phyloP scores from a whole-genome alignment of 2,888 invertebrate species.

The Temnothorax rugatulus region DNA sequence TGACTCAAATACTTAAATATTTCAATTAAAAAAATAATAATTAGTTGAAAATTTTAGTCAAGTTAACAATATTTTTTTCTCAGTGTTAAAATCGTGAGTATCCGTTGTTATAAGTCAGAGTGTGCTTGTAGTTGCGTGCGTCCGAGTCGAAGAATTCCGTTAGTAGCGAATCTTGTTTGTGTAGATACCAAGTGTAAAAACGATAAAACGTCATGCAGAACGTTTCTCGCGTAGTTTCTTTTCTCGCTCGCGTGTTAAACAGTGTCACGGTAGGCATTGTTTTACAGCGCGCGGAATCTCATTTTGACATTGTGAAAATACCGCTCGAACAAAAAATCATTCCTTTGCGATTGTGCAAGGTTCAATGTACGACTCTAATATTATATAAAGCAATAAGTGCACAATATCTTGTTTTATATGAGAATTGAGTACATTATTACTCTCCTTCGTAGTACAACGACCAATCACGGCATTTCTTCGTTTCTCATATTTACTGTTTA shows the following conservation, averaged over 20 bases:
- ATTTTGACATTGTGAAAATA: conserved; percentile 9
- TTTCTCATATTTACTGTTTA: conserved; percentile 53
- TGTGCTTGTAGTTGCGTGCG: conserved; percentile 13
- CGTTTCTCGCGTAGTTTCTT: neutral
- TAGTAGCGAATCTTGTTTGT: conserved; percentile 38
- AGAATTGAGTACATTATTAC: conserved; percentile 19
- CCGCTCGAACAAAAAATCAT: conserved; percentile 49
- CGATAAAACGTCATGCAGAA: neutral
- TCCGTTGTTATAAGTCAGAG: conserved; percentile 52
- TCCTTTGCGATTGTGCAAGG: conserved; percentile 46
- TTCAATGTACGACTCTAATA: conserved; percentile 44
- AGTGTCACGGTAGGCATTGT: neutral
- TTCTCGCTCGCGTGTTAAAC: neutral
- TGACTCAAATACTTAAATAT: too few relatives aligned
- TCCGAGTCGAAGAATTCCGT: conserved; percentile 35
- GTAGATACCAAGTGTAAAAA: conserved; percentile 9
- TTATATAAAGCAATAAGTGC: conserved; percentile 47
- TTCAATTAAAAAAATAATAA: too few relatives aligned
- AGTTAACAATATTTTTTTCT: too few relatives aligned
- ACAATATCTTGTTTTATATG: conserved; percentile 36
- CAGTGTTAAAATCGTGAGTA: conserved; percentile 27
- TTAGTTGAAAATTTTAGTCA: too few relatives aligned
- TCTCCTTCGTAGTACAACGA: conserved; percentile 26
- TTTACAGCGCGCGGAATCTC: neutral
- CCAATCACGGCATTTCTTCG: conserved; percentile 48